Conservation (phyloP, 2,113 vertebrate species). For the Neodon shergylaensis region DNA sequence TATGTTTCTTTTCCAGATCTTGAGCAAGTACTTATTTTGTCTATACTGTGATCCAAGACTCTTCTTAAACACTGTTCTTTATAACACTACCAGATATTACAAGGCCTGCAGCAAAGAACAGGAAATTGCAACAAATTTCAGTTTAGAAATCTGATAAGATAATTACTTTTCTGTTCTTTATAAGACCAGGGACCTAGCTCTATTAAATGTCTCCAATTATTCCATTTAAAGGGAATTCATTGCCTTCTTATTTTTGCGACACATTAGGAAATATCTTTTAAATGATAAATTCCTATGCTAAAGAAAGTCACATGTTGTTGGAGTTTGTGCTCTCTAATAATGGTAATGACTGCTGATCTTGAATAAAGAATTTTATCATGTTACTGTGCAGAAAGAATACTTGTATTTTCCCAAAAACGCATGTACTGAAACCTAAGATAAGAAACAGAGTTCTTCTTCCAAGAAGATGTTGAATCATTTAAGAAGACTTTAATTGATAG, state of each 20-base stretch:
- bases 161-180: neutral
- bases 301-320: neutral
- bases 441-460: neutral
- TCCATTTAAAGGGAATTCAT: neutral
- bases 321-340: neutral
- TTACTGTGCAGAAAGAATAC: no score
- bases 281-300: neutral
- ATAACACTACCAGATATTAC: neutral
- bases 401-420: neutral
- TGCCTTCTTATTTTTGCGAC: neutral
- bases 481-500: conserved; percentile 22
- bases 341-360: neutral
- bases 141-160: neutral
- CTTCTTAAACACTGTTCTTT: neutral
- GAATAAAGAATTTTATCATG: neutral
- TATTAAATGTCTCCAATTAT: neutral
- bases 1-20: neutral
- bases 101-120: neutral
- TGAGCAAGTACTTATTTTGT: neutral
- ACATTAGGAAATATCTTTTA: neutral
- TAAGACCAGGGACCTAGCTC: neutral
- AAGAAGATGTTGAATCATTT: neutral
- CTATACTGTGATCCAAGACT: neutral
- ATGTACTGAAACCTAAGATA: no score
- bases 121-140: neutral